Percentiles rank a stretch among this genome's conserved stretches.
Evolutionary conservation across 2,888 invertebrate species (phyloP).

Genomic region (Physocephala rufipes): DNA sequence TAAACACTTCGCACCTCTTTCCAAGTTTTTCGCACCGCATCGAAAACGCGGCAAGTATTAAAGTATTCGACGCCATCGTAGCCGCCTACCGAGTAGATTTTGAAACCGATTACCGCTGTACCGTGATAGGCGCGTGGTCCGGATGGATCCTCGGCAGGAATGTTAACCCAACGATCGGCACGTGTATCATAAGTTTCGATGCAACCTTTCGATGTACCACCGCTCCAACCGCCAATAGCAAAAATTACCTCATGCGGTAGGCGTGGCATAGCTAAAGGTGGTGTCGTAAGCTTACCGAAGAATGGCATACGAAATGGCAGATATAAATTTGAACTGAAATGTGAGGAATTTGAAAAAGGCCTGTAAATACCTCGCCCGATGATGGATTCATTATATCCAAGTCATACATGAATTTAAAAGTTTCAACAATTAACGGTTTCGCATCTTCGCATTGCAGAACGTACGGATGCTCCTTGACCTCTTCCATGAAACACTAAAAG

Average conservation of each 20-base stretch:
- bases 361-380: conserved; percentile 74
- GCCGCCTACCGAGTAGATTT: conserved; percentile 91
- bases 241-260: conserved; percentile 91
- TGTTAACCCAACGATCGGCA: conserved; percentile 85
- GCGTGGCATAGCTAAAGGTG: conserved; percentile 82
- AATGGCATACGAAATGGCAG: conserved; percentile 49
- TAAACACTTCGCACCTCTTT: conserved; percentile 69
- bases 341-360: not conserved
- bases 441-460: conserved; percentile 85
- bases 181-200: conserved; percentile 90
- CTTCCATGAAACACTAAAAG: conserved; percentile 86
- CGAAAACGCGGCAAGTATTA: conserved; percentile 87
- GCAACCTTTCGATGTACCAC: conserved; percentile 69
- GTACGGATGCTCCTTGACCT: conserved; percentile 87
- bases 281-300: conserved; percentile 71
- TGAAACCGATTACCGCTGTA: conserved; percentile 84
- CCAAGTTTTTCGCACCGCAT: conserved; percentile 86
- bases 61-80: conserved; percentile 86
- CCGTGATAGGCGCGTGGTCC: conserved; percentile 94
- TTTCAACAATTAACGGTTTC: conserved; percentile 88
- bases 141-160: conserved; percentile 77
- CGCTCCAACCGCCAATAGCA: conserved; percentile 83
- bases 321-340: conserved; percentile 45
- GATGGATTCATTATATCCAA: conserved; percentile 85
- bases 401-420: conserved; percentile 90